Evolutionary conservation across 2,797 vertebrate species (phyloP), one percentile per base, ranked within the genome.

Genomic region (Melanotaenia parkinsoni): DNA sequence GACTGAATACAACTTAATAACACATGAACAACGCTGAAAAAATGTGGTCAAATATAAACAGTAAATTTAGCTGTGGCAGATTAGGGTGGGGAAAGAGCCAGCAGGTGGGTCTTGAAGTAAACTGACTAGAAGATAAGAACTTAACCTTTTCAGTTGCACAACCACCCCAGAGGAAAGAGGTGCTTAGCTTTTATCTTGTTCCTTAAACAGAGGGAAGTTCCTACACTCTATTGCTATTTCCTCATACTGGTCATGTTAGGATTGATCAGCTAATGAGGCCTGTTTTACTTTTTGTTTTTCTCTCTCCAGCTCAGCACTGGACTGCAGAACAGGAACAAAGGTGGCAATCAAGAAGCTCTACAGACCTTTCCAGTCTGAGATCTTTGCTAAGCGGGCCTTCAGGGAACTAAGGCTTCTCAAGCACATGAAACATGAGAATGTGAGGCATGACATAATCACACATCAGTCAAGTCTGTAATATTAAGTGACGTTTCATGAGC

Each of bases 321-420:
- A 99, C 92, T 86, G 90, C 71, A 95, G 93, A 82, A 94, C 95
- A 16, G 94, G 95, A 86, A 88, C 94, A 92, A 98, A 96, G 90
- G 96, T 98, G 91, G 98, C 98, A 4, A 98, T 99, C 85, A 99
- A 99, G 95, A 99, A 99, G 87, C 95, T 98, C 68, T 96, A 97
- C 72, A 95, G 97, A 67, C 98, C 98, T n/a, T 99, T 99, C 90
- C 98, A 99, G 88, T 97, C 97, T 0, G 95, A 97, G 76, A 95
- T 98, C 69, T 98, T 99, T 0, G 97, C 97, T 1, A 96, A 98
- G 82, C 95, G 98, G 72, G 96, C 98, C 0, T 98, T 97, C 88
- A 92, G 98, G 16, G 98, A 99, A 79, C 96, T 99, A 79, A 92
- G 97, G 81, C 93, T 99, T 51, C 97, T 99, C 69, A 97, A 97